Evolutionary conservation across 2,888 invertebrate species (phyloP).

Genomic region (Aquatica leii): DNA sequence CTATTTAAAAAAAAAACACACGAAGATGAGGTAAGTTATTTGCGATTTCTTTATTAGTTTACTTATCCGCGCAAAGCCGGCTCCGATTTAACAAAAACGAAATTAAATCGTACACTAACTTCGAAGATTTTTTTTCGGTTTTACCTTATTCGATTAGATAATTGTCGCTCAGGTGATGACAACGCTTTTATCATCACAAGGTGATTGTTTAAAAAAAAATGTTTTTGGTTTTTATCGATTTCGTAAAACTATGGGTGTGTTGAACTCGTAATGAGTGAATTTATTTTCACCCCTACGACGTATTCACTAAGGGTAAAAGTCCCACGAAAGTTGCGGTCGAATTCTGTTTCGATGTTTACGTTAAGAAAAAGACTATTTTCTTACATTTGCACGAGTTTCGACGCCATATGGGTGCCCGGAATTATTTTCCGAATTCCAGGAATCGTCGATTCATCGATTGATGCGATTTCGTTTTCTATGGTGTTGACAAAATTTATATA

Average conservation of each 20-base stretch:
- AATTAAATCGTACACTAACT: not conserved
- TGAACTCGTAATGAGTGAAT: conserved; percentile 48
- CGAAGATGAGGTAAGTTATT: conserved; percentile 50
- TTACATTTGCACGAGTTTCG: conserved; percentile 1
- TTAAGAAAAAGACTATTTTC: conserved; percentile 5
- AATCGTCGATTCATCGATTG: not conserved
- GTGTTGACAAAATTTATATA: not conserved
- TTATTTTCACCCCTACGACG: conserved; percentile 44
- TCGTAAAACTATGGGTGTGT: conserved; percentile 56
- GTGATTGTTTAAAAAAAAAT: conserved; percentile 27
- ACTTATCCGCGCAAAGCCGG: not conserved
- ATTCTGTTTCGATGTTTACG: conserved; percentile 23
- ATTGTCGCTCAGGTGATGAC: conserved; percentile 13
- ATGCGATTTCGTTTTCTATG: not conserved
- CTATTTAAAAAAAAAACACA: conserved; percentile 47
- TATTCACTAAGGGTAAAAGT: conserved; percentile 46
- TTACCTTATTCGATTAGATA: not conserved
- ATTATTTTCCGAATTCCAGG: conserved; percentile 14
- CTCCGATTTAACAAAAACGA: not conserved
- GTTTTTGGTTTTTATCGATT: conserved; percentile 55
- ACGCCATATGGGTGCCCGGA: conserved; percentile 41
- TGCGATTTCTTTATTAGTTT: not conserved
- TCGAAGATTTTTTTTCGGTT: not conserved
- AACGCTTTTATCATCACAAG: too few relatives aligned
- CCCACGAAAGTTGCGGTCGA: conserved; percentile 29